Evolutionary conservation across 2,113 vertebrate species (phyloP).

Genomic region (Proteles cristata): DNA sequence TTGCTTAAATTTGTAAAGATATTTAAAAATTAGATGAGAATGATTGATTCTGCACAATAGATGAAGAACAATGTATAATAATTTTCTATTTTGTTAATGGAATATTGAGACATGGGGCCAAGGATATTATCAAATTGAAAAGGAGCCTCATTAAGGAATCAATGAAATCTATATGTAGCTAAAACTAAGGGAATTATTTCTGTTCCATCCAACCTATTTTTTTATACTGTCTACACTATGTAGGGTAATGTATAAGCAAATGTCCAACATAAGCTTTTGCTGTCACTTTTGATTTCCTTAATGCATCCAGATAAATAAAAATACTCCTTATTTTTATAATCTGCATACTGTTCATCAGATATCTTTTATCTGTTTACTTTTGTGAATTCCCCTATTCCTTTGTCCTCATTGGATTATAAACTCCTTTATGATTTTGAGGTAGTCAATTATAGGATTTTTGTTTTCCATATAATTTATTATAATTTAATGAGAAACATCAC

Average conservation of each 20-base stretch:
- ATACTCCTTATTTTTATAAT: not conserved
- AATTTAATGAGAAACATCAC: not conserved
- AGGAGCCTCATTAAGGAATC: not conserved
- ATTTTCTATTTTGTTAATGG: not conserved
- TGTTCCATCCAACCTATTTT: not conserved
- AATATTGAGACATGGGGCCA: not conserved
- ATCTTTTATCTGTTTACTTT: not conserved
- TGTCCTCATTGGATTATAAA: not conserved
- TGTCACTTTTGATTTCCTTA: not conserved
- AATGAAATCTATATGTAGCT: not conserved
- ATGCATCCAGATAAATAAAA: not conserved
- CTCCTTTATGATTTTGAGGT: not conserved
- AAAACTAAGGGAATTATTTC: not conserved
- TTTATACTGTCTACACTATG: not conserved
- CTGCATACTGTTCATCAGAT: not conserved
- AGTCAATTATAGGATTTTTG: not conserved
- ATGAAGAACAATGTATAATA: not conserved
- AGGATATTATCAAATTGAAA: not conserved
- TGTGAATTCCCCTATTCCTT: not conserved
- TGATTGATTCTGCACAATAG: not conserved
- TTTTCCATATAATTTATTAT: not conserved
- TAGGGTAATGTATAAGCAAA: not conserved
- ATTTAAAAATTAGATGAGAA: not conserved
- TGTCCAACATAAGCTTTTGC: not conserved
- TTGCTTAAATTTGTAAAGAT: not conserved